These are phyloP conservation scores for Centropristis striata DNA, from an alignment of 2,113 vertebrate genomes.

Conservation along the genomic window DNA sequence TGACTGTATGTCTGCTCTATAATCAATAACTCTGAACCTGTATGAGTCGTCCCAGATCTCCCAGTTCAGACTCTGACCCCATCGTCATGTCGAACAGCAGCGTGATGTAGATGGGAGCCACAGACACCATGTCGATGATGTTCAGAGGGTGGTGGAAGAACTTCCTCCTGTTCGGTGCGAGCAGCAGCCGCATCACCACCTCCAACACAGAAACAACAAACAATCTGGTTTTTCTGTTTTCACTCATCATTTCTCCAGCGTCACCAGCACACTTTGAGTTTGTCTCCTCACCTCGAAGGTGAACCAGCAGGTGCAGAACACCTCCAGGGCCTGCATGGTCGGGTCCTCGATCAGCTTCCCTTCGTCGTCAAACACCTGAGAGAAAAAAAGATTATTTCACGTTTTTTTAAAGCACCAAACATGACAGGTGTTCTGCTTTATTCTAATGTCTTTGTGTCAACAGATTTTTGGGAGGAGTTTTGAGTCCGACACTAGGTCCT, in stretches of 20 bases:
- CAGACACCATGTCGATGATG: constrained; percentile 94
- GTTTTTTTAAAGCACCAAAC: too few species aligned
- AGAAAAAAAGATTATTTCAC: not conserved
- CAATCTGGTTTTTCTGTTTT: not conserved
- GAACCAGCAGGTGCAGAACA: constrained; percentile 98
- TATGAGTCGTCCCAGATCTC: constrained; percentile 92
- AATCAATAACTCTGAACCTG: constrained; percentile 77
- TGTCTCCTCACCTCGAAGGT: constrained; percentile 88
- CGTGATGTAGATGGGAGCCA: constrained; percentile 95
- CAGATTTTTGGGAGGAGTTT: too few species aligned
- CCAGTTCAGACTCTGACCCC: constrained; percentile 88
- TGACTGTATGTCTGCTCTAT: too few species aligned
- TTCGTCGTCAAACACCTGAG: constrained; percentile 84
- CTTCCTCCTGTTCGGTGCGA: constrained; percentile 92
- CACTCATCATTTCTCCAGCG: not conserved
- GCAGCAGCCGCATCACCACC: constrained; percentile 92
- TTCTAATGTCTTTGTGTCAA: too few species aligned
- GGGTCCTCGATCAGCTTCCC: constrained; percentile 87
- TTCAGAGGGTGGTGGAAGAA: constrained; percentile 97
- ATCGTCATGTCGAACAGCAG: constrained; percentile 89
- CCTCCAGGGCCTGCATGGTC: constrained; percentile 90
- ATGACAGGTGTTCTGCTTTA: too few species aligned
- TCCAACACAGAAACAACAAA: constrained; percentile 74
- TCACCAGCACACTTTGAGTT: not conserved
- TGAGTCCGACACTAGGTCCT: too few species aligned